Evolutionary conservation across 2,113 vertebrate genomes (phyloP).

Genomic region (Nycticryphes semicollaris): DNA sequence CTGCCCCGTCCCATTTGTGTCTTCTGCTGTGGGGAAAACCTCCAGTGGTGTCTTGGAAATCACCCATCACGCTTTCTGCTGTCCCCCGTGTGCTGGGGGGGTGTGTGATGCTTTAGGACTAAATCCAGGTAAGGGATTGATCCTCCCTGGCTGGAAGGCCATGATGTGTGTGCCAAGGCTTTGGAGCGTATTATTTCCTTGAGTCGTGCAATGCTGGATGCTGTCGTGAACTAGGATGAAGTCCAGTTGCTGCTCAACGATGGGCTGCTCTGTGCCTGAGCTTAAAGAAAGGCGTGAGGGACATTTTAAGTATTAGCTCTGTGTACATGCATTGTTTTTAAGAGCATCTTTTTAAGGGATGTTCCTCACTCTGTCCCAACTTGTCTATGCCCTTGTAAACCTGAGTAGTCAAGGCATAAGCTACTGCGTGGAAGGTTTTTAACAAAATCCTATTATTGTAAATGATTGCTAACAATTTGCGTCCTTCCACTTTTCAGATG

Average conservation of each 20-base stretch:
- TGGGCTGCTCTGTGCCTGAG: background rate
- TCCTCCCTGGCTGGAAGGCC: background rate
- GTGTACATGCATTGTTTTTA: background rate
- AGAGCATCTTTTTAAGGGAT: background rate
- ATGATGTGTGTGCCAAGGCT: background rate
- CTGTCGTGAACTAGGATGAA: background rate
- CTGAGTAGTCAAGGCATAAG: background rate
- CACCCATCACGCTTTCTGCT: background rate
- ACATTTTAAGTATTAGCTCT: background rate
- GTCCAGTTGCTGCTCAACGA: background rate
- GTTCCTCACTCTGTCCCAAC: background rate
- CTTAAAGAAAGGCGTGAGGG: background rate
- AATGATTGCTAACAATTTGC: background rate
- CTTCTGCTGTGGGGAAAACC: background rate
- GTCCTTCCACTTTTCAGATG: background rate
- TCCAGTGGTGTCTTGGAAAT: background rate
- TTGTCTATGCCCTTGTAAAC: slow-evolving; percentile 13
- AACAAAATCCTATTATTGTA: background rate
- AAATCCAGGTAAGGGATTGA: background rate
- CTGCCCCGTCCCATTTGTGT: background rate
- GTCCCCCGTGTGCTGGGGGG: background rate
- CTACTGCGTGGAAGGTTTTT: background rate
- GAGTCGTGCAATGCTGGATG: rapidly evolving
- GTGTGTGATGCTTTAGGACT: background rate
- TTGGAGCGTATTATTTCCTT: background rate